These are phyloP conservation scores for Euzophera pinguis DNA, from an alignment of 2,888 invertebrate species.

Conservation along the genomic window DNA sequence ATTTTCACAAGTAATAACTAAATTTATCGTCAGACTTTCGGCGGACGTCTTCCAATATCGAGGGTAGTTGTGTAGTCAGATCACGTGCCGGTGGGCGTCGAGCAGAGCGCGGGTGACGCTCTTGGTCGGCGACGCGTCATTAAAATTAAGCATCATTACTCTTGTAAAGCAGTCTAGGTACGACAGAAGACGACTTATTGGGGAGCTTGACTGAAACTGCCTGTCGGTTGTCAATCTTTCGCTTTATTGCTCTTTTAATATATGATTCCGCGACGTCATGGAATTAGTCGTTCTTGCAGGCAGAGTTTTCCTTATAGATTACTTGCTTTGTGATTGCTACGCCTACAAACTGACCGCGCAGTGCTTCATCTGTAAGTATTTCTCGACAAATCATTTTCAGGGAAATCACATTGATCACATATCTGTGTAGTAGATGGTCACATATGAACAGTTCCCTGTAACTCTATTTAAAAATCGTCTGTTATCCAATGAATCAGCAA, in stretches of 20 bases:
- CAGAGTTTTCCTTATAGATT: no score
- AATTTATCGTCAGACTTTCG: conserved; percentile 78
- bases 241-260: conserved; percentile 69
- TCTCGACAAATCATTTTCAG: no score
- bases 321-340: no score
- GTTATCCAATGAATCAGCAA: no score
- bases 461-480: no score
- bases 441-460: no score
- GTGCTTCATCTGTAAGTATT: no score
- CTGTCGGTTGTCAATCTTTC: conserved; percentile 63
- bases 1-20: conserved; percentile 80
- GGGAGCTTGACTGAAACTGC: conserved; percentile 60
- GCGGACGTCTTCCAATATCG: conserved; percentile 69
- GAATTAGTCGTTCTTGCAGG: conserved; percentile 30
- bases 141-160: conserved; percentile 79
- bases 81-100: conserved; percentile 51
- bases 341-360: no score
- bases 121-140: conserved; percentile 69
- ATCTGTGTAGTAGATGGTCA: no score
- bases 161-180: conserved; percentile 67
- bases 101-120: conserved; percentile 38
- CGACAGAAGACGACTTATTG: conserved; percentile 65
- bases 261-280: conserved; percentile 49
- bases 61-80: conserved; percentile 56
- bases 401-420: no score